Evolutionary conservation across 2,113 vertebrate species (phyloP), one percentile per base, ranked within the genome.

Genomic region (Daboia siamensis): DNA sequence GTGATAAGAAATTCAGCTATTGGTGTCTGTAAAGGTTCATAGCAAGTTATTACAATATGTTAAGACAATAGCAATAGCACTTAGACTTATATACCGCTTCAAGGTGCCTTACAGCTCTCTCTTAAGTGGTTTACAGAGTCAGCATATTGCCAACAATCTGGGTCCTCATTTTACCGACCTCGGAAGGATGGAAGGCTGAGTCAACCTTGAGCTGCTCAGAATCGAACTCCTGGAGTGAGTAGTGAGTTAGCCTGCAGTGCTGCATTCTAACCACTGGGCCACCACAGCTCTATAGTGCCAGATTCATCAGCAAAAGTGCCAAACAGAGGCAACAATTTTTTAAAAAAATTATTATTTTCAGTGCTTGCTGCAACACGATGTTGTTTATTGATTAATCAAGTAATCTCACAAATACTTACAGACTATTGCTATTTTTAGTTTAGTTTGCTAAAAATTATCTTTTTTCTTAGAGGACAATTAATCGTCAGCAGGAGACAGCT

Each of bases 401-500:
- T 13, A n/a, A n/a, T 17, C 44, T 39, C 74, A 29, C 26, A 92
- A 92, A 92, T 52, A 91, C 46, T 89, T 64, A 23, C 20, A 90
- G 4, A 88, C 55, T 46, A 92, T 56, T 56, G 51, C 24, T 92
- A 64, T 88, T 69, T 92, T 88, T 86, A 55, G 33, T 88, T 56
- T 52, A 80, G 10, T 80, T 23, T 29, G 3, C 29, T 29, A 20
- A 92, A 92, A 92, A 80, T 33, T 21, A 10, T 46, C 33, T 88
- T 20, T 13, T 46, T 44, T 48, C 46, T 29, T 46, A 3, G 7
- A 10, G 13, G 39, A 21, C n/a, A 93, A 90, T 94, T 88, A 96
- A 87, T 92, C 92, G 95, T 48, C 26, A 94, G 93, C 92, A 96
- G 93, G 48, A 90, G 92, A 85, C 87, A 93, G 96, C 39, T 48